Conservation (phyloP, 1,140 invertebrate genomes). For the Hyposmocoma kahamanoa region DNA sequence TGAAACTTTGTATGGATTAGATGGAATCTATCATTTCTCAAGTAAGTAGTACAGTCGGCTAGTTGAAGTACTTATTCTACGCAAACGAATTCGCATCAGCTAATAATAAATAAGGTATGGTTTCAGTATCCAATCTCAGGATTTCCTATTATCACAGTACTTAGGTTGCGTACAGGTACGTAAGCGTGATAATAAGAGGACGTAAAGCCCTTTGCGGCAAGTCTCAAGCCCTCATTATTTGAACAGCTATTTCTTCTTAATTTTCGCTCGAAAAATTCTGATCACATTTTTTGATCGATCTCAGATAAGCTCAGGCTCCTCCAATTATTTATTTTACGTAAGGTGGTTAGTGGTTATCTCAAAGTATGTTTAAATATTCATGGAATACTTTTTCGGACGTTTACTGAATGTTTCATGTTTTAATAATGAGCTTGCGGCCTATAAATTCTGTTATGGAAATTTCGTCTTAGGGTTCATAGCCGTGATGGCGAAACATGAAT, state of each 20-base stretch:
- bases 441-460: neutral
- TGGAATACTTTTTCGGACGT: neutral
- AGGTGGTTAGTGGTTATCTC: neutral
- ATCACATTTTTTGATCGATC: slow-evolving; percentile 1
- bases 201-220: too few species aligned
- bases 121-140: too few species aligned
- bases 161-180: too few species aligned
- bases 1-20: too few species aligned
- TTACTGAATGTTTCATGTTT: neutral
- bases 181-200: too few species aligned
- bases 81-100: too few species aligned
- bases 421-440: neutral
- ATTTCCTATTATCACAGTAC: too few species aligned
- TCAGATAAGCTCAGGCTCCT: neutral
- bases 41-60: too few species aligned
- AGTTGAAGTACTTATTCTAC: too few species aligned
- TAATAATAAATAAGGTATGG: too few species aligned
- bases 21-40: too few species aligned
- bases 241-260: neutral
- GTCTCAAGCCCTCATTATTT: neutral
- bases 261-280: neutral
- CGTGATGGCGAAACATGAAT: too few species aligned
- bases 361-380: neutral
- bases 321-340: slow-evolving; percentile 1
- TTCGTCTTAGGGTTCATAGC: slow-evolving; percentile 7